Percentiles rank a stretch among this genome's conserved stretches.
phyloP scores from a whole-genome alignment of 2,113 vertebrate species.

The Ursus arctos region DNA sequence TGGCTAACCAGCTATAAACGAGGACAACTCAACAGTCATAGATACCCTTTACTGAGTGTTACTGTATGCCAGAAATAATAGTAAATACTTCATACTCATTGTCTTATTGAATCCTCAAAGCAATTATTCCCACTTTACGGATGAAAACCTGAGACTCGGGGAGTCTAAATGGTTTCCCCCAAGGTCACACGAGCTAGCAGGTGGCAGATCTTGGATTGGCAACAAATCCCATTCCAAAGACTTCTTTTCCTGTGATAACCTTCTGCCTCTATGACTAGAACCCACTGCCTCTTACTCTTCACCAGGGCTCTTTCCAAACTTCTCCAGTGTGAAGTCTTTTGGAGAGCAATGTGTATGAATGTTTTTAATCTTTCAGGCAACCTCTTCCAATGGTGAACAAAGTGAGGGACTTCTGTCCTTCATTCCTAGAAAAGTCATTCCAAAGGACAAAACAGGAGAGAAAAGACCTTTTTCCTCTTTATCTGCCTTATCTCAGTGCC shows the following conservation, averaged over 20 bases:
- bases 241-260: not conserved
- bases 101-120: constrained; percentile 58
- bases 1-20: constrained; percentile 33
- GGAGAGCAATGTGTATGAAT: not conserved
- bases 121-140: not conserved
- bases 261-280: not conserved
- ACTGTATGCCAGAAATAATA: not conserved
- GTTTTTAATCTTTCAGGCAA: not conserved
- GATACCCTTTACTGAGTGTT: not conserved
- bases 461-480: not conserved
- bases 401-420: not conserved
- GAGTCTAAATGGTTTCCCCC: not conserved
- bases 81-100: not conserved
- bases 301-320: constrained; percentile 14
- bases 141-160: constrained; percentile 31
- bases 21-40: not conserved
- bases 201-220: not conserved
- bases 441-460: constrained; percentile 5
- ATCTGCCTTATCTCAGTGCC: not conserved
- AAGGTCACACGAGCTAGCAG: not conserved
- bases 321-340: constrained; percentile 48
- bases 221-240: not conserved
- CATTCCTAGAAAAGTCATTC: not conserved
- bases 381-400: constrained; percentile 20
- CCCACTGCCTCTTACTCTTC: not conserved